phyloP scores from a whole-genome alignment of 2,888 invertebrate genomes.

The Pollenia amentaria region DNA sequence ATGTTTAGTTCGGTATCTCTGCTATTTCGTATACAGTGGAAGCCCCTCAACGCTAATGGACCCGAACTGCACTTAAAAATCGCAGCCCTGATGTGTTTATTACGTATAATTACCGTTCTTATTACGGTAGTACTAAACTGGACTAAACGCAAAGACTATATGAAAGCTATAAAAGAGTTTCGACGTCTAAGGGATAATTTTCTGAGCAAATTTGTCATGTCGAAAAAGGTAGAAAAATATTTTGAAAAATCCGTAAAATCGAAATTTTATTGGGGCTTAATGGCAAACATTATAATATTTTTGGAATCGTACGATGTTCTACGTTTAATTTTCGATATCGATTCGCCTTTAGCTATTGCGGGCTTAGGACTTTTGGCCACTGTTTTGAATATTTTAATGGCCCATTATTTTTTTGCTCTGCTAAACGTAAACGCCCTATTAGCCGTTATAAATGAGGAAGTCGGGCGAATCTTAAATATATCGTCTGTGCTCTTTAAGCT shows the following conservation, averaged over 20 bases:
- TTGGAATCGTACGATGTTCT: not conserved
- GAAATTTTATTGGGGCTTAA: conserved; percentile 47
- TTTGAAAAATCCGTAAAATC: conserved; percentile 38
- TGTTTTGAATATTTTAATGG: conserved; percentile 38
- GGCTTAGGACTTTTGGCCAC: not conserved
- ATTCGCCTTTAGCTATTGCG: not conserved
- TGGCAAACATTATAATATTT: not conserved
- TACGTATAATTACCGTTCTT: conserved; percentile 31
- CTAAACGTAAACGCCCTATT: conserved; percentile 12
- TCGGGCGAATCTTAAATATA: conserved; percentile 9
- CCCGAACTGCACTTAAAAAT: conserved; percentile 37
- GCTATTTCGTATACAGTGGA: conserved; percentile 16
- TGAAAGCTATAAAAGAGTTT: conserved; percentile 21
- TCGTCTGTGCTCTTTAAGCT: not conserved
- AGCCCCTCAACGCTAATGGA: not conserved
- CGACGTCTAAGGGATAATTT: not conserved
- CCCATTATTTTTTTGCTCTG: conserved; percentile 35
- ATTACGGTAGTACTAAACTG: conserved; percentile 48
- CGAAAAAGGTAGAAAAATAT: conserved; percentile 9
- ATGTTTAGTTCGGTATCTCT: conserved; percentile 23
- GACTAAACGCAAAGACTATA: conserved; percentile 47
- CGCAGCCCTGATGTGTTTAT: conserved; percentile 15
- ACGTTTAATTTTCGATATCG: not conserved
- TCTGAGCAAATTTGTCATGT: conserved; percentile 24
- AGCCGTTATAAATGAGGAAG: conserved; percentile 38